These are phyloP conservation scores for Acinonyx jubatus DNA, from an alignment of 2,113 vertebrate genomes.

Conservation along the genomic window DNA sequence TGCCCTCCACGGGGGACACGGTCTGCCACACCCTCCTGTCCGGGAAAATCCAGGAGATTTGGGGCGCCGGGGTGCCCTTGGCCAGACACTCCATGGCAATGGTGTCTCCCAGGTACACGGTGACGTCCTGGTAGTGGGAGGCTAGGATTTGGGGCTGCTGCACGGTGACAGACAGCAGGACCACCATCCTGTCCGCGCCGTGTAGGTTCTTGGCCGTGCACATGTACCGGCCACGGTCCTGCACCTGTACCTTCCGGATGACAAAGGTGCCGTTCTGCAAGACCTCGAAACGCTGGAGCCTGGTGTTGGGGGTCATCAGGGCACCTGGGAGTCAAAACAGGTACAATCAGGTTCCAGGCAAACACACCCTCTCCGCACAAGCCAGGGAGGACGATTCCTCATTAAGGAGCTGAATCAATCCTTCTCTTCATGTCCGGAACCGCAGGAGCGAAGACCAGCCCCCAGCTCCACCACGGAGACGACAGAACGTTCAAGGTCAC, in stretches of 20 bases:
- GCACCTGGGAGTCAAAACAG: conserved; percentile 82
- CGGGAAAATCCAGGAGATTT: conserved; percentile 92
- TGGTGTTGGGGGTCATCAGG: conserved; percentile 86
- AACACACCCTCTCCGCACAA: rapidly evolving
- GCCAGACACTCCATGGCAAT: conserved; percentile 89
- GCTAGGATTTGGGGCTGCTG: conserved; percentile 87
- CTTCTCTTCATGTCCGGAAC: rapidly evolving
- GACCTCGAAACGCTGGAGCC: conserved; percentile 89
- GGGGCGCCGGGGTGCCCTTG: conserved; percentile 87
- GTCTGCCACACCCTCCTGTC: conserved; percentile 83
- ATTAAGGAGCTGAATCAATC: rapidly evolving
- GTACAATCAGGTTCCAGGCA: rapidly evolving
- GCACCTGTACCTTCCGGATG: conserved; percentile 87
- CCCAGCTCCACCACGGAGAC: rapidly evolving
- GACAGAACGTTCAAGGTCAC: rapidly evolving
- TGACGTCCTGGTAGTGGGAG: conserved; percentile 87
- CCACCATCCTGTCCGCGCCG: conserved; percentile 85
- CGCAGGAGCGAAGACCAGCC: too few species aligned
- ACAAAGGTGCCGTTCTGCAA: conserved; percentile 90
- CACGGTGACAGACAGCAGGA: conserved; percentile 85
- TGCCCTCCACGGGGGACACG: conserved; percentile 67
- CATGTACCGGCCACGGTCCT: conserved; percentile 91
- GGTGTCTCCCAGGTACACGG: conserved; percentile 87
- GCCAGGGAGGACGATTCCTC: rapidly evolving
- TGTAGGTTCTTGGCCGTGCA: conserved; percentile 91